Evolutionary conservation across 2,888 invertebrate genomes (phyloP).

Genomic region (Protonemura montana): DNA sequence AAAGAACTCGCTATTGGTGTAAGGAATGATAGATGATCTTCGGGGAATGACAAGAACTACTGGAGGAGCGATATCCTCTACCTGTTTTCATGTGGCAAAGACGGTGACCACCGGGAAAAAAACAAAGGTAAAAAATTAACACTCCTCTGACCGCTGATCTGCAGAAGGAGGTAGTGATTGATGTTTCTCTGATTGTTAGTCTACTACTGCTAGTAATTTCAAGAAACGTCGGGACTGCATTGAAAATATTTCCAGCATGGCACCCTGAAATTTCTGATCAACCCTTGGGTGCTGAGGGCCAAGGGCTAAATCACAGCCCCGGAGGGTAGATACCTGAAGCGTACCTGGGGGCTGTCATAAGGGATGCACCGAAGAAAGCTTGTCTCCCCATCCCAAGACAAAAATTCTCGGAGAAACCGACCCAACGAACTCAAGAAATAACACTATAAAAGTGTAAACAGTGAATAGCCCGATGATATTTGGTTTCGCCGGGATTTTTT

Average conservation of each 20-base stretch:
- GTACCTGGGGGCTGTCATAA: slow-evolving; percentile 20
- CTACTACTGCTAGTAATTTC: neutral
- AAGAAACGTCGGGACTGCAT: neutral
- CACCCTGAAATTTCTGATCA: neutral
- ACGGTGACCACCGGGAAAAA: neutral
- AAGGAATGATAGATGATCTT: slow-evolving; percentile 15
- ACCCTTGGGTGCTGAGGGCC: neutral
- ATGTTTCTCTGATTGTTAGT: slow-evolving; percentile 31
- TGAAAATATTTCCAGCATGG: neutral
- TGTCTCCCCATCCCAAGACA: neutral
- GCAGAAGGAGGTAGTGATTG: neutral
- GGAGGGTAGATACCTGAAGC: neutral
- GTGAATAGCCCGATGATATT: neutral
- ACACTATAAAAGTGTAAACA: neutral
- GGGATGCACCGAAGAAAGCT: slow-evolving; percentile 22
- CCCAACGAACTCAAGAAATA: neutral
- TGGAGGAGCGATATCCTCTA: neutral
- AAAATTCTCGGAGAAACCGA: neutral
- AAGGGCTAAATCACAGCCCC: neutral
- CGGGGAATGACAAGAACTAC: slow-evolving; percentile 19
- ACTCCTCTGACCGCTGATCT: neutral
- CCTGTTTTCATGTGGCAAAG: neutral
- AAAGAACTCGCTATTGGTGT: neutral
- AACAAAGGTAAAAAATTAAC: neutral
- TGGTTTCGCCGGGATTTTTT: neutral